Evolutionary conservation across 2,113 vertebrate genomes (phyloP).

Genomic region (Nicator chloris): DNA sequence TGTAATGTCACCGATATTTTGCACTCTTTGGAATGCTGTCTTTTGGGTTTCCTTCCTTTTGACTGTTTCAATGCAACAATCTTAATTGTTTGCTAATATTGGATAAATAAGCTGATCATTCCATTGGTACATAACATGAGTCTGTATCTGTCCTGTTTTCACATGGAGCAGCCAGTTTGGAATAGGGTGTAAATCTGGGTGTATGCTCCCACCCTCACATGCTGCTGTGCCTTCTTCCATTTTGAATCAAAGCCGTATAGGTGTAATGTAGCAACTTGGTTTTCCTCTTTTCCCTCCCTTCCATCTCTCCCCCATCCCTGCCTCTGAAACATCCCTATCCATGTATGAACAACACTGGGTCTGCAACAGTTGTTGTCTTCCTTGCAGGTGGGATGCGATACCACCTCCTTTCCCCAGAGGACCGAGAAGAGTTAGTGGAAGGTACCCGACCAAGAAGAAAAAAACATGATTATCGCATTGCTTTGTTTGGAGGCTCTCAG

Average conservation of each 20-base stretch:
- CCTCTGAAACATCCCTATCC: background rate
- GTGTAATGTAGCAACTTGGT: background rate
- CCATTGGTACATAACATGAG: background rate
- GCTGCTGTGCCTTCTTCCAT: background rate
- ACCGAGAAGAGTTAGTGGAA: slow-evolving; percentile 92
- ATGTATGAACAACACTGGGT: background rate
- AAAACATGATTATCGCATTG: slow-evolving; percentile 94
- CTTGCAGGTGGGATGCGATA: slow-evolving; percentile 84
- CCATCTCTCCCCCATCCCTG: background rate
- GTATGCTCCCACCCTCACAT: background rate
- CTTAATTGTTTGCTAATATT: background rate
- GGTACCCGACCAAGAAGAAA: slow-evolving; percentile 90
- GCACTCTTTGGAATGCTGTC: background rate
- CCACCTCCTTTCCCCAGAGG: slow-evolving; percentile 87
- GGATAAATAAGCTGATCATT: background rate
- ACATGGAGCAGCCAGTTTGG: background rate
- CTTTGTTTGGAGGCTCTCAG: slow-evolving; percentile 95
- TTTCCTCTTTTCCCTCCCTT: background rate
- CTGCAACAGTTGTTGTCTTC: background rate
- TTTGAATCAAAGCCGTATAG: background rate
- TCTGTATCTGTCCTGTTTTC: background rate
- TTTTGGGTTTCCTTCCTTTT: background rate
- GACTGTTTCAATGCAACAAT: background rate
- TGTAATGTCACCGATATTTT: background rate
- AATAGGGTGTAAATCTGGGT: background rate